These are phyloP conservation scores for Anguilla megastoma DNA, from an alignment of 2,797 vertebrate species.

Conservation along the genomic window DNA sequence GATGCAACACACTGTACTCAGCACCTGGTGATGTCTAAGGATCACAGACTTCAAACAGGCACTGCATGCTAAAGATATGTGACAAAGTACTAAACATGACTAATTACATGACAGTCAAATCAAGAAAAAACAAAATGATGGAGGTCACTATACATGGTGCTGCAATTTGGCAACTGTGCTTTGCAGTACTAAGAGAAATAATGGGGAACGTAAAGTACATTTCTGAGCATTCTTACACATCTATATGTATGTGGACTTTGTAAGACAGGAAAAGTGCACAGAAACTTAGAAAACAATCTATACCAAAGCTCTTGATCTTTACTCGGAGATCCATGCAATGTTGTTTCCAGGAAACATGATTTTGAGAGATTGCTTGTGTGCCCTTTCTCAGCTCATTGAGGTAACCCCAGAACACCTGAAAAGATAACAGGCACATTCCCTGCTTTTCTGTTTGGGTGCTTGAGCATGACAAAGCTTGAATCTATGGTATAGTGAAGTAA, in stretches of 20 bases:
- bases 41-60: too few species aligned
- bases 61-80: too few species aligned
- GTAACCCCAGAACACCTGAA: not conserved
- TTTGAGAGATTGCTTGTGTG: not conserved
- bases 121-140: too few species aligned
- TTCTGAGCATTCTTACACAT: too few species aligned
- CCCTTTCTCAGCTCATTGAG: not conserved
- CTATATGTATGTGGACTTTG: not conserved
- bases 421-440: not conserved
- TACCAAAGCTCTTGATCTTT: not conserved
- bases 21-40: too few species aligned
- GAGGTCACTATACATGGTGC: too few species aligned
- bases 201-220: too few species aligned
- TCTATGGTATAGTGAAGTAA: not conserved
- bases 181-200: too few species aligned
- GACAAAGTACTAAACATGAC: too few species aligned
- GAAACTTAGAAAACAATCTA: not conserved
- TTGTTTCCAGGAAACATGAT: constrained; percentile 8
- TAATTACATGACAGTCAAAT: too few species aligned
- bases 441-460: not conserved
- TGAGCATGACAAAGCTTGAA: constrained; percentile 8
- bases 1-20: too few species aligned
- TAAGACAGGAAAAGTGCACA: not conserved
- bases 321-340: not conserved
- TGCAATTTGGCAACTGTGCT: too few species aligned